Percentiles rank a stretch among this genome's conserved stretches.
phyloP scores from a whole-genome alignment of 2,797 vertebrate species.

The Mus spretus region DNA sequence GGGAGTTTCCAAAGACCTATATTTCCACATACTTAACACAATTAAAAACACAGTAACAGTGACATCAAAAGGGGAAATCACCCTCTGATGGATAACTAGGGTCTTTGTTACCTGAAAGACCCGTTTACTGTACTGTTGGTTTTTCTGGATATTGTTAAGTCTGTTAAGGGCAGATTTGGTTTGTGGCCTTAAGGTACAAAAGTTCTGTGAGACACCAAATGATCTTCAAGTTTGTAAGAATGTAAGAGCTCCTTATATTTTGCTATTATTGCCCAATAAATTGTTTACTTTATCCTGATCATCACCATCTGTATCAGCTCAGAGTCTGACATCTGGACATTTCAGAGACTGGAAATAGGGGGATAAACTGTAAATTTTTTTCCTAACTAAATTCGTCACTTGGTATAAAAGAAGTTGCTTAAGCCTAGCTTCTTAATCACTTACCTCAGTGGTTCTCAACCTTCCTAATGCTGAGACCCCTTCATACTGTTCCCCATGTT shows the following conservation, averaged over 20 bases:
- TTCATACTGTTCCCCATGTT: not conserved
- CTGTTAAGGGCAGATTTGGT: not conserved
- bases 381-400: not conserved
- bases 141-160: not conserved
- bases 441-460: not conserved
- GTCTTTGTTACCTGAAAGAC: slow-evolving; percentile 12
- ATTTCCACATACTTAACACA: slow-evolving; percentile 3
- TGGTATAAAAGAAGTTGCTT: not conserved
- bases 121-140: slow-evolving; percentile 23
- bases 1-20: not conserved
- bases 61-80: not conserved
- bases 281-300: not conserved
- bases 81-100: not conserved
- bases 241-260: not conserved
- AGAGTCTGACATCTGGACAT: not conserved
- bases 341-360: slow-evolving; percentile 10
- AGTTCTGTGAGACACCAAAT: not conserved
- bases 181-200: slow-evolving; percentile 10
- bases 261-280: not conserved
- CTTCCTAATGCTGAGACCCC: not conserved
- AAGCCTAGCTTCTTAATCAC: not conserved
- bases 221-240: not conserved
- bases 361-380: not conserved
- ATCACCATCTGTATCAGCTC: not conserved
- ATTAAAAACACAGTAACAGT: not conserved